Base-by-base conservation (phyloP, 2,113 vertebrate species). In the Protomyctophum bolini region DNA sequence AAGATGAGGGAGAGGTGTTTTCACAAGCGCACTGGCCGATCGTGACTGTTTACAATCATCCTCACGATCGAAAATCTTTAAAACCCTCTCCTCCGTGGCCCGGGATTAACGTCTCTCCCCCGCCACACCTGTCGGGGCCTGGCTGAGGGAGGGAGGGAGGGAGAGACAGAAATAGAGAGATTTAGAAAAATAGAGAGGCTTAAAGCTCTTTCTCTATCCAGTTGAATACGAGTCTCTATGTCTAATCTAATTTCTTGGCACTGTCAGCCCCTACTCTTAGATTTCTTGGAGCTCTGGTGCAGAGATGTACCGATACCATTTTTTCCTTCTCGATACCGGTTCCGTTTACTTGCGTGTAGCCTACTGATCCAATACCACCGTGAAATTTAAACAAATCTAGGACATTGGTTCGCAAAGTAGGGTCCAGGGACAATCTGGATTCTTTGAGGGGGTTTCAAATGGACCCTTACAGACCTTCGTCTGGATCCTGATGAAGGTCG, bases 151-250 rank as follows among this genome's bases (percentile, higher is more conserved):
- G 70, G 85, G 67, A 89, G 83, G 77, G 86, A 59, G 68, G 81
- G 73, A 56, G 73, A 82, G 72, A 41, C 33, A 6, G 4, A 6
- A 41, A 41, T 3, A 86, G 67, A 89, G 83, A 79, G 86, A 59
- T 70, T 81, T 72, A 56, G 73, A 82, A 70, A 83, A 48, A 75
- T 54, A 58, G 46, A 80, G 83, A 89, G 80, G 82, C 83, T 79
- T 79, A 58, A 81, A 82, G 81, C 75, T 72, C 75, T 10, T 10
- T 45, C 58, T 84, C 58, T 66, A 70, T 50, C 68, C 79, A 15
- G 85, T 63, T 88, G 83, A 88, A 87, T 85, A 81, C n/a, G n/a
- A 83, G 82, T 78, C 88, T 89, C 81, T 72, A 71, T 77, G 75
- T 71, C 86, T 83, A 81, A 84, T 84, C 74, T 75, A 49, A 88